These are phyloP conservation scores for Corbicula japonica DNA, from an alignment of 2,888 invertebrate genomes.

Conservation along the genomic window DNA sequence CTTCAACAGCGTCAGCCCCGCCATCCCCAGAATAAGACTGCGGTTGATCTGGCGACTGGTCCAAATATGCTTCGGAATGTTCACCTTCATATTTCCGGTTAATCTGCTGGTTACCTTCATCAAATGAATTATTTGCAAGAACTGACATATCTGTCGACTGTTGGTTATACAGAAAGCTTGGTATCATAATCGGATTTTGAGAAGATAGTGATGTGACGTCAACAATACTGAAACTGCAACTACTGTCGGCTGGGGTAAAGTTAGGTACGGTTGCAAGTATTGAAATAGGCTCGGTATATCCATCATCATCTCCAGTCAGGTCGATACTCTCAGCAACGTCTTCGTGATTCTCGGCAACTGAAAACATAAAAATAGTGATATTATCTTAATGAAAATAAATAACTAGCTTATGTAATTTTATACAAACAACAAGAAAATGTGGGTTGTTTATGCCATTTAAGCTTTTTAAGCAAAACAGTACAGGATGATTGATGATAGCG, in stretches of 20 bases:
- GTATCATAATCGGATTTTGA: background rate
- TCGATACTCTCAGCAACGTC: slow-evolving; percentile 35
- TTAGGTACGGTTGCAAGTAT: slow-evolving; percentile 17
- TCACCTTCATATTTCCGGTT: background rate
- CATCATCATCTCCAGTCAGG: slow-evolving; percentile 45
- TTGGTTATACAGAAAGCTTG: slow-evolving; percentile 13
- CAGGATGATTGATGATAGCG: too few relatives aligned
- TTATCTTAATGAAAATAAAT: too few relatives aligned
- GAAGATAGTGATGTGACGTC: slow-evolving; percentile 40
- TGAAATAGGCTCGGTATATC: background rate
- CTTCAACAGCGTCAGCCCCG: background rate
- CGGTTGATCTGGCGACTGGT: background rate
- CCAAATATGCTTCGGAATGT: background rate
- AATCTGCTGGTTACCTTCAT: background rate
- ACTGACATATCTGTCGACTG: background rate
- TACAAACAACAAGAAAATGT: too few relatives aligned
- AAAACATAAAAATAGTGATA: too few relatives aligned
- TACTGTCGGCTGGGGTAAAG: slow-evolving; percentile 23
- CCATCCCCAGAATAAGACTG: background rate
- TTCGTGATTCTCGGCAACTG: too few relatives aligned
- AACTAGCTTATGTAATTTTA: too few relatives aligned
- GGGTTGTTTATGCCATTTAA: too few relatives aligned
- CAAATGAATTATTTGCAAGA: background rate
- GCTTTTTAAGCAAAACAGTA: too few relatives aligned
- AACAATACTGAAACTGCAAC: slow-evolving; percentile 44